Evolutionary conservation across 2,797 vertebrate species (phyloP).

Genomic region (Hipposideros larvatus): DNA sequence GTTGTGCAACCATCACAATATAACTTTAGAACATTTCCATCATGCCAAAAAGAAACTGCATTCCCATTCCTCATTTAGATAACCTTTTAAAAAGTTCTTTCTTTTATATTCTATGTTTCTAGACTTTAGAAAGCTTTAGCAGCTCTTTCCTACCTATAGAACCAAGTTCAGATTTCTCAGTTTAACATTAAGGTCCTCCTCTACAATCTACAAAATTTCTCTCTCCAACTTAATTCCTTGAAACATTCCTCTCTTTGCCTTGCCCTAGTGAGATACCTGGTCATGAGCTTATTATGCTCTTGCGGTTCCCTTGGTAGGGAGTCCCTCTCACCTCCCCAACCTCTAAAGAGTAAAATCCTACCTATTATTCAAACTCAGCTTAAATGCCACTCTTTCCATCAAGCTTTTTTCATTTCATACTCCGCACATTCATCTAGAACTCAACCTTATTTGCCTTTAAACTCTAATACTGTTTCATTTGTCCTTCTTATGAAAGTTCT

Average conservation of each 20-base stretch:
- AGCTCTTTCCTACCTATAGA: not conserved
- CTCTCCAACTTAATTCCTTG: not conserved
- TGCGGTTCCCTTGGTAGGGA: not conserved
- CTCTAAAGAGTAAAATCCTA: not conserved
- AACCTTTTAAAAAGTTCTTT: conserved; percentile 22
- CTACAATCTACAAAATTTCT: not conserved
- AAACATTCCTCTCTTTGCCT: not conserved
- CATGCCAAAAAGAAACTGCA: not conserved
- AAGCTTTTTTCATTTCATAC: conserved; percentile 5
- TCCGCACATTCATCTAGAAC: not conserved
- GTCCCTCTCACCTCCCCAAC: not conserved
- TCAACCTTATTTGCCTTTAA: not conserved
- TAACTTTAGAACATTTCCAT: conserved; percentile 29
- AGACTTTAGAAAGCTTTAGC: conserved; percentile 32
- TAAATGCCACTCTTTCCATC: not conserved
- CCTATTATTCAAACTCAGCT: not conserved
- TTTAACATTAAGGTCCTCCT: conserved; percentile 24
- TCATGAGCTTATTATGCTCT: not conserved
- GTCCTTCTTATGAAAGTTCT: not conserved
- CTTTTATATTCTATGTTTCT: not conserved
- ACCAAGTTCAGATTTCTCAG: conserved; percentile 31
- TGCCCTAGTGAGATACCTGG: not conserved
- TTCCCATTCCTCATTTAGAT: not conserved
- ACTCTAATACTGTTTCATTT: not conserved
- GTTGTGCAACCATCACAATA: not conserved